Conservation (phyloP, 1,140 invertebrate genomes). For the Metopolophium dirhodum region DNA sequence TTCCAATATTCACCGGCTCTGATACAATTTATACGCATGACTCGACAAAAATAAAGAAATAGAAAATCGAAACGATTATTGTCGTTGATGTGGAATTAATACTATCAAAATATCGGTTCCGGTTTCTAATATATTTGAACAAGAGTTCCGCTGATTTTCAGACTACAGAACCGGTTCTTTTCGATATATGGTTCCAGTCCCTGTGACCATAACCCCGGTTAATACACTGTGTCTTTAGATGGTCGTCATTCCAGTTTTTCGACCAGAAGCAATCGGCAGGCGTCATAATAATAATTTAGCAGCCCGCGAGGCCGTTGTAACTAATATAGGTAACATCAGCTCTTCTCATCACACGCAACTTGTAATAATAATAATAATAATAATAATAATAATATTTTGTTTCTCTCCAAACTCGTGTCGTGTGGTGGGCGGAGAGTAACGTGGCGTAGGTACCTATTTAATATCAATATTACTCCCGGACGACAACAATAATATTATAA, state of each 20-base stretch:
- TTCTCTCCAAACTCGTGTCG: background rate
- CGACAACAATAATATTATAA: background rate
- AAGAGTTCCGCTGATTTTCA: background rate
- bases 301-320: background rate
- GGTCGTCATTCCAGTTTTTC: background rate
- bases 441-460: background rate
- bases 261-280: background rate
- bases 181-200: background rate
- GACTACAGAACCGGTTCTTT: background rate
- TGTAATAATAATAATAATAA: background rate
- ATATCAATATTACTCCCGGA: background rate
- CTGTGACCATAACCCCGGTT: background rate
- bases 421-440: background rate
- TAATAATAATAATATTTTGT: background rate
- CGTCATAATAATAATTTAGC: background rate
- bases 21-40: background rate
- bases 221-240: accelerated
- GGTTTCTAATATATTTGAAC: background rate
- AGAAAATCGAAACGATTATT: background rate
- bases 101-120: background rate
- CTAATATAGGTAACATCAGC: background rate
- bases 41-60: background rate
- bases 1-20: background rate
- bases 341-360: background rate
- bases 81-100: background rate